Base-by-base conservation (phyloP, 2,797 vertebrate genomes). In the Hypotaenidia philippensis region DNA sequence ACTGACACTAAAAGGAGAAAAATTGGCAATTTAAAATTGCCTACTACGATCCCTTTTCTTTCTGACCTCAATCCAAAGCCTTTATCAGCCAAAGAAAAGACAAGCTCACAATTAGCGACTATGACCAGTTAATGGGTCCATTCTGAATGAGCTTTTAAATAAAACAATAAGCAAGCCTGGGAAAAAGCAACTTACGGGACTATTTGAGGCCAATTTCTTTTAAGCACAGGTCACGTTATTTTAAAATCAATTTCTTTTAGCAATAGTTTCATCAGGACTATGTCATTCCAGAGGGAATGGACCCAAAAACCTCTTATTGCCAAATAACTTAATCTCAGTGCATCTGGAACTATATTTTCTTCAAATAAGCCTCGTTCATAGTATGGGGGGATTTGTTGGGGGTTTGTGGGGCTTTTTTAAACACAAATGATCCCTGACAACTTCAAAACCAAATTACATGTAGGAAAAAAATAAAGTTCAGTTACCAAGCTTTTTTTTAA, bases 81-180 rank as follows among this genome's bases (percentile, higher is more conserved):
- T 65, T 64, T 71, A 34, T 21, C 81, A 89, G 76, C 72, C 82
- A 93, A 94, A 86, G 76, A 84, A 90, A 90, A 93, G 65, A 80
- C 89, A 93, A 90, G 70, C 94, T 90, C 59, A 64, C 68, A 94
- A 82, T 82, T 86, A 92, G 56, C 27, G 81, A 87, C 45, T 75
- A 60, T 56, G 64, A 91, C 34, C 84, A 68, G 41, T 71, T 87
- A 94, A 85, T 70, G 31, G 68, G n/a, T 77, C 41, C 85, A 25
- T 70, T 91, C 78, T 77, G 60, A 93, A 83, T 5, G 19, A 87
- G 68, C 59, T 87, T 89, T 95, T 89, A 87, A 92, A 85, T 61
- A 77, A 91, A 93, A 88, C 81, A 90, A 79, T 60, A 76, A 95
- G 26, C 71, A 45, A 93, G 68, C 23, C 68, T 68, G 40, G 88